These are phyloP conservation scores for Shargacucullia verbasci DNA, from an alignment of 2,888 invertebrate species.

Conservation along the genomic window DNA sequence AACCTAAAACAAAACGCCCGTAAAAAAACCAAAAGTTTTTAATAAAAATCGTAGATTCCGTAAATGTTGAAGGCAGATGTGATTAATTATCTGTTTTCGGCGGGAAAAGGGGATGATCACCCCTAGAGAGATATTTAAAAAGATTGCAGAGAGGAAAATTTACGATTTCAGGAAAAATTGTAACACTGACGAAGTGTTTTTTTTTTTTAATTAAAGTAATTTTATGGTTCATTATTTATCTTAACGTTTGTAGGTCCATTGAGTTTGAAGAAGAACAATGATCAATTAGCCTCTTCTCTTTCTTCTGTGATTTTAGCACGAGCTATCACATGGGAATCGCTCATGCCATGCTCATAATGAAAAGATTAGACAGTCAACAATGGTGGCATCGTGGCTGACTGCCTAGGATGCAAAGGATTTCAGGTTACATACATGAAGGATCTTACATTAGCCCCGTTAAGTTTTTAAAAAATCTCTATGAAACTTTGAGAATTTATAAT, in stretches of 20 bases:
- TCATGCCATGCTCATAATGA: too few relatives aligned
- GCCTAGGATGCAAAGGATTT: too few relatives aligned
- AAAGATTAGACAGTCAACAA: too few relatives aligned
- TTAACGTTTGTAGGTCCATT: background rate
- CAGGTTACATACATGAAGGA: too few relatives aligned
- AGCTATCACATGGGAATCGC: too few relatives aligned
- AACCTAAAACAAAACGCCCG: background rate
- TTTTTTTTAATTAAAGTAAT: constrained; percentile 19
- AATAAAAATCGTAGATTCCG: constrained; percentile 27
- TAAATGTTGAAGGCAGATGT: constrained; percentile 25
- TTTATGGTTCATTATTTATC: constrained; percentile 8
- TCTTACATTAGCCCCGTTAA: too few relatives aligned
- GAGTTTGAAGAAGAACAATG: background rate
- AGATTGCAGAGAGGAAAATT: constrained; percentile 1
- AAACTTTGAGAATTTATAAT: too few relatives aligned
- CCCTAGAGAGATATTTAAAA: constrained; percentile 8
- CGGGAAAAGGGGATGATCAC: constrained; percentile 12
- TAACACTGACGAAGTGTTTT: background rate
- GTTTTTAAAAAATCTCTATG: too few relatives aligned
- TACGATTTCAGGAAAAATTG: constrained; percentile 1
- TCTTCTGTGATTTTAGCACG: too few relatives aligned
- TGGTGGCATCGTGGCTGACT: too few relatives aligned
- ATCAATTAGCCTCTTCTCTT: too few relatives aligned
- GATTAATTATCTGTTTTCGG: constrained; percentile 40
- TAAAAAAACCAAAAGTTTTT: constrained; percentile 20